Evolutionary conservation across 2,888 invertebrate genomes (phyloP).

Genomic region (Protodeltote pygarga): DNA sequence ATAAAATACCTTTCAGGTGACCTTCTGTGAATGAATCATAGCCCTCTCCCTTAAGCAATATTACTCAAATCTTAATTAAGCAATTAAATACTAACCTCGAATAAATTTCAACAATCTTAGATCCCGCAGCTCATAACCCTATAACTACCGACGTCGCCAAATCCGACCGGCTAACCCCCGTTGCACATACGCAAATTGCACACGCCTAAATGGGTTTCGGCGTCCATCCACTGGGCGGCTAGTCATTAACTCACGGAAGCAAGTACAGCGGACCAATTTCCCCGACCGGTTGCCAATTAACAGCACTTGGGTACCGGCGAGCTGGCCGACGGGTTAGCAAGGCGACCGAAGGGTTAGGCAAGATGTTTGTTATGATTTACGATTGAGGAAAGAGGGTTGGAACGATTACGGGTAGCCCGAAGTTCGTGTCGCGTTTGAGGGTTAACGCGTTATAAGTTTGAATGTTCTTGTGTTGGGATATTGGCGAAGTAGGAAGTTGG

Average conservation of each 20-base stretch:
- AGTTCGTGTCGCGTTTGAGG: constrained; percentile 49
- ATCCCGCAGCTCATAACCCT: constrained; percentile 45
- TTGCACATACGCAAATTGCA: constrained; percentile 82
- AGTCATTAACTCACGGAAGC: constrained; percentile 86
- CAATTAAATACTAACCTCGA: constrained; percentile 17
- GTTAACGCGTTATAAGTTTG: constrained; percentile 45
- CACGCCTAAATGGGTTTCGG: constrained; percentile 82
- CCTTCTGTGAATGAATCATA: no score
- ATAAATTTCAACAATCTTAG: constrained; percentile 36
- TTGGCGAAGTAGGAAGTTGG: constrained; percentile 8
- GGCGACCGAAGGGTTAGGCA: constrained; percentile 78
- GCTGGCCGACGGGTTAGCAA: constrained; percentile 58
- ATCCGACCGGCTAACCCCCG: constrained; percentile 72
- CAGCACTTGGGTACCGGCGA: constrained; percentile 73
- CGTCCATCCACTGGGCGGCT: constrained; percentile 82
- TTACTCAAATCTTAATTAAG: constrained; percentile 24
- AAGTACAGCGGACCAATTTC: constrained; percentile 85
- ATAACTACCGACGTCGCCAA: constrained; percentile 60
- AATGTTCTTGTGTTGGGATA: constrained; percentile 34
- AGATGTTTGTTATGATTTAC: constrained; percentile 85
- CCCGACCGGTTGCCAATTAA: constrained; percentile 83
- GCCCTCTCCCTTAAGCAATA: neutral
- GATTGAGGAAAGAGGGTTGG: constrained; percentile 61
- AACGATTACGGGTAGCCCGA: constrained; percentile 19
- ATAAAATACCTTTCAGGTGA: no score